Conservation (phyloP, 2,113 vertebrate genomes). For the Regulus satrapa region DNA sequence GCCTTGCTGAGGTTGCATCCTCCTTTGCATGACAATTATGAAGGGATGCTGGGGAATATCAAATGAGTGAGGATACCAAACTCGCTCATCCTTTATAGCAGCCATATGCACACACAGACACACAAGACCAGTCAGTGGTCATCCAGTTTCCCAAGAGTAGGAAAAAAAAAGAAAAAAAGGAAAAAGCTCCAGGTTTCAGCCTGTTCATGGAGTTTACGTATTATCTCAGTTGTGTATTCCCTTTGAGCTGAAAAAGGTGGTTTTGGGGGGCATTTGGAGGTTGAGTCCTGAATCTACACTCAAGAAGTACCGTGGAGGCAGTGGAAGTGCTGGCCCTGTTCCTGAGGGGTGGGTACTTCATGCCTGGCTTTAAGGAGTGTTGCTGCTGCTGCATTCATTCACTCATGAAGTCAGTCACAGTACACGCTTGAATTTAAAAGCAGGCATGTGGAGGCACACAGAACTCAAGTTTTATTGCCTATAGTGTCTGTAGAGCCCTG, state of each 20-base stretch:
- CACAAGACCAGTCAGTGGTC: background rate
- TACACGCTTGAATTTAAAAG: background rate
- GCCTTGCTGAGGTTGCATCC: background rate
- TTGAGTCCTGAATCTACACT: background rate
- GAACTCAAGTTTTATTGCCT: background rate
- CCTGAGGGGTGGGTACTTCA: accelerated
- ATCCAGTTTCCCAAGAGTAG: background rate
- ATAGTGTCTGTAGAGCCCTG: background rate
- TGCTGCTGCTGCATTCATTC: background rate
- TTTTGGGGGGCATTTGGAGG: background rate
- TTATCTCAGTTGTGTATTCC: background rate
- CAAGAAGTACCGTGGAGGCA: accelerated
- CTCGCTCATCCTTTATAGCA: background rate
- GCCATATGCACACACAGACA: background rate
- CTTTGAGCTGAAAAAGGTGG: background rate
- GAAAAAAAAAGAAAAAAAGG: too few relatives aligned
- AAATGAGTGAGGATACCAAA: background rate
- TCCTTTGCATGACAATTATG: background rate
- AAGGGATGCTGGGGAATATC: background rate
- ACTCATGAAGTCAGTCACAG: background rate
- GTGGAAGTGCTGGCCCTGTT: background rate
- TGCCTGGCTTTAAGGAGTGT: accelerated
- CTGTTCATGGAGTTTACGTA: background rate
- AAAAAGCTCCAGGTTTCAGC: background rate
- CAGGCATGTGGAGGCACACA: background rate